phyloP scores from a whole-genome alignment of 2,113 vertebrate species.

The Brienomyrus longianalis region DNA sequence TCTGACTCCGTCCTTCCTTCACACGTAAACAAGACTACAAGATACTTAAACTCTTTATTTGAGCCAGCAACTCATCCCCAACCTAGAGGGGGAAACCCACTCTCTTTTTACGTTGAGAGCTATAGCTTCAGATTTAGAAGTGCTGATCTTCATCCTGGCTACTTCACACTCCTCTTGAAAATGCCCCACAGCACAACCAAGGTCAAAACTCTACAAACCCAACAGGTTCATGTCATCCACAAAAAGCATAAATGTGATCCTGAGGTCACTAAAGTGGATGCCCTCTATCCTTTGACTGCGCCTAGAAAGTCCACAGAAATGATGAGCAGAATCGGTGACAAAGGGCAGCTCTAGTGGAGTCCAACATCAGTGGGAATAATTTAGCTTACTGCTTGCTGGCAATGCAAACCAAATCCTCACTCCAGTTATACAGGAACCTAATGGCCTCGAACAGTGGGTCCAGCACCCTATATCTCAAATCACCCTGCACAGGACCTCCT shows the following conservation, averaged over 20 bases:
- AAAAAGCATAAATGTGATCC: not conserved
- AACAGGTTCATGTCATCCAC: not conserved
- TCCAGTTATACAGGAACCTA: too few species aligned
- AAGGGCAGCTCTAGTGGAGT: not conserved
- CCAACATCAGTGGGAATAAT: not conserved
- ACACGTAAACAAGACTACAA: too few species aligned
- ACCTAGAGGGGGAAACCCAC: too few species aligned
- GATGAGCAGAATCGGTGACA: not conserved
- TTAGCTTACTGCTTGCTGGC: not conserved
- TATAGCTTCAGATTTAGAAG: not conserved
- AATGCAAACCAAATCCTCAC: too few species aligned
- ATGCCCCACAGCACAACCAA: not conserved
- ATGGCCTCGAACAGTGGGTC: too few species aligned
- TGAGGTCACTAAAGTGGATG: not conserved
- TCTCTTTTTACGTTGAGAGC: not conserved
- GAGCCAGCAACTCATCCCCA: too few species aligned
- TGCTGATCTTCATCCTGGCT: not conserved
- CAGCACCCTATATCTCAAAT: too few species aligned
- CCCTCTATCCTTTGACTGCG: not conserved
- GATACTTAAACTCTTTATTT: too few species aligned
- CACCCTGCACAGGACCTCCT: not conserved
- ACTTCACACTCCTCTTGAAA: not conserved
- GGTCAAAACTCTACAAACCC: not conserved
- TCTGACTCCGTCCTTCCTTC: too few species aligned
- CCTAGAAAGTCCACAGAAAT: not conserved